Base-by-base conservation (phyloP, 2,113 vertebrate genomes). In the Sturnira hondurensis region DNA sequence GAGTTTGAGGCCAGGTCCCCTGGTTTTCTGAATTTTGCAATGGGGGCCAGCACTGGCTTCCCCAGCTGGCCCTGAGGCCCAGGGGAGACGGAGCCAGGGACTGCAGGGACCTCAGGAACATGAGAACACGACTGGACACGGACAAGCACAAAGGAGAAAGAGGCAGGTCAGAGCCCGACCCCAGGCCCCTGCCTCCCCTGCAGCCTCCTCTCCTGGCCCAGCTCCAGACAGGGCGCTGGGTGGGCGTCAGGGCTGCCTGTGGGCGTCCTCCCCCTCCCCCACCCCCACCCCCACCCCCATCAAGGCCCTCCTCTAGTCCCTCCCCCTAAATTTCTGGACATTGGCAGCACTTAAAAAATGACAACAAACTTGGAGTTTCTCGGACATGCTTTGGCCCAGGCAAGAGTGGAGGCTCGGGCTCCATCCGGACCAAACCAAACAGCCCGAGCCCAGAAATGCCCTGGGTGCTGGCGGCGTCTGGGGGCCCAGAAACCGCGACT, bases 391-490 rank as follows among this genome's bases (percentile, higher is more conserved):
- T 73, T 20, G 73, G 90, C 41, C 81, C 67, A 2, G 89, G 77
- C 89, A 71, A 71, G 65, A 47, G 70, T 0, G 7, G 76, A 85
- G 73, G 41, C 94, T 54, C 13, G 0, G 70, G 78, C 71, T 89
- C 63, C 8, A 65, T 87, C 65, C 81, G 82, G 89, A 94, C 88
- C 56, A 71, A 86, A 91, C 43, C 58, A 76, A 92, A 96, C 84
- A 96, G 63, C 61, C 47, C 0, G 15, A 76, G 50, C 54, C 70
- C 92, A 91, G 61, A 74, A 83, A 65, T 71, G 86, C 74, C 95
- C 73, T 52, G 85, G 90, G 96, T 74, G 74, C 93, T 89, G 0
- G 45, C 63, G 58, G 56, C 28, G 41, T 76, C 92, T 43, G 15
- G 22, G 52, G 38, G 43, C 43, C 91, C 31, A 92, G 38, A 65